These are phyloP conservation scores for Tachina grossa DNA, from an alignment of 2,888 invertebrate species.

Conservation along the genomic window DNA sequence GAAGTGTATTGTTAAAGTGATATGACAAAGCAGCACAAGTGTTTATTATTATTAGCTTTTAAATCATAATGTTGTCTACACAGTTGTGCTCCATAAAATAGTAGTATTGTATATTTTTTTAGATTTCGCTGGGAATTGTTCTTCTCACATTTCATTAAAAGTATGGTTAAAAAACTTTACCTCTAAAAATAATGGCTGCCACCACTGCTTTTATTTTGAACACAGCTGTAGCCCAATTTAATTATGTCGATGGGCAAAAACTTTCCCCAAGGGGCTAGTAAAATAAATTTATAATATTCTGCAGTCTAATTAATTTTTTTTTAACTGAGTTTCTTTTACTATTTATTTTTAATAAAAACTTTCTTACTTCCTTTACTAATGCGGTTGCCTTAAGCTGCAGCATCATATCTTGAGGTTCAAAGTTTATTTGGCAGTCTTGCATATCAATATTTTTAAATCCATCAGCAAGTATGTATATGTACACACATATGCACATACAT, in stretches of 20 bases:
- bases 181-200: too few species aligned
- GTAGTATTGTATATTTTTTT: too few species aligned
- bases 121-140: too few species aligned
- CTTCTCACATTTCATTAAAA: too few species aligned
- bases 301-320: background rate
- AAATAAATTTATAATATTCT: background rate
- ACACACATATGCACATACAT: background rate
- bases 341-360: background rate
- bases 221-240: background rate
- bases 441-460: constrained; percentile 24
- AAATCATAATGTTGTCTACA: too few species aligned
- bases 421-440: background rate
- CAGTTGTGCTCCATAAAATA: too few species aligned
- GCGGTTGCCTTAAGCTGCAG: background rate
- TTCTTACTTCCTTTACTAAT: constrained; percentile 18
- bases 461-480: background rate
- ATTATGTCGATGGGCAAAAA: background rate
- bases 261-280: background rate
- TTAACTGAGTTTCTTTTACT: background rate
- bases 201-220: too few species aligned
- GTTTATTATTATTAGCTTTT: too few species aligned
- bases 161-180: too few species aligned
- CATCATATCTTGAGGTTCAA: constrained; percentile 44
- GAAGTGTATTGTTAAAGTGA: background rate
- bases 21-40: too few species aligned